Evolutionary conservation across 2,888 invertebrate genomes (phyloP).

Genomic region (Drosophila nr. medialis): DNA sequence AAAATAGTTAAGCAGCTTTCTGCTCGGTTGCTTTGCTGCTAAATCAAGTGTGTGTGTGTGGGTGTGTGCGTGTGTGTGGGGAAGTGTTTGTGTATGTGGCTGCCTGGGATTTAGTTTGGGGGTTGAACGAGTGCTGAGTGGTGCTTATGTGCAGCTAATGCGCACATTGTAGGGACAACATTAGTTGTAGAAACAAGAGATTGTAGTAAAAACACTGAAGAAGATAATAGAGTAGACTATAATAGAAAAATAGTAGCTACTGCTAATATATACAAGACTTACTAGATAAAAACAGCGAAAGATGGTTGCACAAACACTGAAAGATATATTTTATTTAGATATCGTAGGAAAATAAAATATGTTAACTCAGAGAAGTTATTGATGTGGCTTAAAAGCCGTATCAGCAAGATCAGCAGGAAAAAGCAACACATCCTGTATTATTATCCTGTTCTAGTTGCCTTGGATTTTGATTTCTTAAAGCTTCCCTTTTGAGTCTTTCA

Average conservation of each 20-base stretch:
- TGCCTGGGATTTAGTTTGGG: slow-evolving; percentile 37
- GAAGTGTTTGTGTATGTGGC: slow-evolving; percentile 9
- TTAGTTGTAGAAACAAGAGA: slow-evolving; percentile 21
- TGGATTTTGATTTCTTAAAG: not conserved
- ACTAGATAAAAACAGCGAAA: not conserved
- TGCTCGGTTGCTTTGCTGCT: slow-evolving; percentile 58
- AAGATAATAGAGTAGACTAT: not conserved
- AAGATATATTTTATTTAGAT: not conserved
- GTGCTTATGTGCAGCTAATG: slow-evolving; percentile 40
- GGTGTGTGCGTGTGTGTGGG: slow-evolving; percentile 12
- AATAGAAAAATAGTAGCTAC: no score
- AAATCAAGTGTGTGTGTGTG: slow-evolving; percentile 39
- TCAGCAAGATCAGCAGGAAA: not conserved
- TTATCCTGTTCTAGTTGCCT: not conserved
- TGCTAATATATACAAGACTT: not conserved
- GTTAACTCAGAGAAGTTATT: not conserved
- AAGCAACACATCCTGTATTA: rapidly evolving
- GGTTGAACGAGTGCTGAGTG: slow-evolving; percentile 32
- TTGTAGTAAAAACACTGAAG: slow-evolving; percentile 14
- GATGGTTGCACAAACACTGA: not conserved
- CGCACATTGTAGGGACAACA: slow-evolving; percentile 27
- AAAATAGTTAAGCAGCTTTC: slow-evolving; percentile 73
- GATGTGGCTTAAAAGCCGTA: not conserved
- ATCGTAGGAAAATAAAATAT: not conserved
- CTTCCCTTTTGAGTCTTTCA: not conserved